Conservation (phyloP, 2,888 invertebrate genomes). For the Drosophila dives region DNA sequence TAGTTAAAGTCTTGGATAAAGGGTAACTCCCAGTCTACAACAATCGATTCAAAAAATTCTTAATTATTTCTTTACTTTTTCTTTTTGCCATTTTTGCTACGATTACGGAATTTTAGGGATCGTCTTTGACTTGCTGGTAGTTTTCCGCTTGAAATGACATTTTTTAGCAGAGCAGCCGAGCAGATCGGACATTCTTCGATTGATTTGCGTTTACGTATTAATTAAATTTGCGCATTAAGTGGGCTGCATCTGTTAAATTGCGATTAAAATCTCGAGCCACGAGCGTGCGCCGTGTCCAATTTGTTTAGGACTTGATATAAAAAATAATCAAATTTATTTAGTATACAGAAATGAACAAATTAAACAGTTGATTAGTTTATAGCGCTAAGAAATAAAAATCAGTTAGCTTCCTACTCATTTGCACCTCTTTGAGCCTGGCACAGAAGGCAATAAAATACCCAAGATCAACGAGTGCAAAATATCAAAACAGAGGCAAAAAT, state of each 20-base stretch:
- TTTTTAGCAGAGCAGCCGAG: not conserved
- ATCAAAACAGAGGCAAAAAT: not conserved
- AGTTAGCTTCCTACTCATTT: slow-evolving; percentile 25
- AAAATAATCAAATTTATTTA: slow-evolving; percentile 14
- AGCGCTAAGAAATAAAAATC: slow-evolving; percentile 17
- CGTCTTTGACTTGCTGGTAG: slow-evolving; percentile 14
- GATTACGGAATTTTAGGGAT: not conserved
- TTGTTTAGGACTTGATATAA: slow-evolving; percentile 25
- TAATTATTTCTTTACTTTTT: not conserved
- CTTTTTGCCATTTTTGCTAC: not conserved
- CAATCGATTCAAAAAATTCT: not conserved
- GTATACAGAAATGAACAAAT: slow-evolving; percentile 18
- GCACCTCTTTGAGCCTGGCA: slow-evolving; percentile 58
- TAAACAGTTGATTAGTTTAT: slow-evolving; percentile 63
- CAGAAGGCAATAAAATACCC: slow-evolving; percentile 22
- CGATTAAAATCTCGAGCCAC: slow-evolving; percentile 36
- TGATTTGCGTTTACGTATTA: slow-evolving; percentile 51
- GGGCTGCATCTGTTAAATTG: slow-evolving; percentile 25
- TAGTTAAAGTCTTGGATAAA: not conserved
- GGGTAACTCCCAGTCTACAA: not conserved
- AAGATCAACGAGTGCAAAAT: slow-evolving; percentile 6
- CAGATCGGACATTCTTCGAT: slow-evolving; percentile 18
- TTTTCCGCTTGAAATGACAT: slow-evolving; percentile 21
- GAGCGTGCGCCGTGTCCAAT: slow-evolving; percentile 37
- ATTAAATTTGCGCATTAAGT: slow-evolving; percentile 49